A percentile compares a stretch with the other conserved stretches of the same genome.
phyloP scores from a whole-genome alignment of 2,113 vertebrate genomes.

The Heterocephalus glaber region DNA sequence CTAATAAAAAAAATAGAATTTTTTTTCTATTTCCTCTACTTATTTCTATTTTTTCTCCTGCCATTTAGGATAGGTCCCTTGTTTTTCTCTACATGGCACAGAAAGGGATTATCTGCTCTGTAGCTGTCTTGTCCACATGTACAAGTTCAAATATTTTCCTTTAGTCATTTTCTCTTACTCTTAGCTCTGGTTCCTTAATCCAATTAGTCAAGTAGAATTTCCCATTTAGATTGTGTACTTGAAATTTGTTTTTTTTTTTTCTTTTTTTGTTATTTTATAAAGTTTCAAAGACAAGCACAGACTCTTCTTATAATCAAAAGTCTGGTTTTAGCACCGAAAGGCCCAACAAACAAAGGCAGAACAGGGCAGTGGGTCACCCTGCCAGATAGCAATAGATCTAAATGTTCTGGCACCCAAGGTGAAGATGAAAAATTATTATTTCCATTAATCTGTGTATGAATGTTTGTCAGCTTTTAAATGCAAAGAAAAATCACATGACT shows the following conservation, averaged over 20 bases:
- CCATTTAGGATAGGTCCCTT: neutral
- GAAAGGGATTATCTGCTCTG: conserved; percentile 33
- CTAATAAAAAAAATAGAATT: neutral
- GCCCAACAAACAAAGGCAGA: neutral
- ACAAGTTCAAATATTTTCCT: neutral
- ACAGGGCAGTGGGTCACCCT: neutral
- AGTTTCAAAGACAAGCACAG: neutral
- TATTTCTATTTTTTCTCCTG: neutral
- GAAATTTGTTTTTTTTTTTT: neutral
- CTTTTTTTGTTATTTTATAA: neutral
- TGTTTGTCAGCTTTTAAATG: neutral
- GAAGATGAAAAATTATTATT: neutral
- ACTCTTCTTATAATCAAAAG: conserved; percentile 1
- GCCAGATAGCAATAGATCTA: neutral
- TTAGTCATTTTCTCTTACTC: neutral
- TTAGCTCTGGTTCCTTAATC: conserved; percentile 4
- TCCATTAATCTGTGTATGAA: neutral
- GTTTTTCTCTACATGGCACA: neutral
- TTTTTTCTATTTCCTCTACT: neutral
- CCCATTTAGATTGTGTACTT: neutral
- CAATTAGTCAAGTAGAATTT: neutral
- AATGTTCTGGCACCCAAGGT: neutral
- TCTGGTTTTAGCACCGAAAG: neutral
- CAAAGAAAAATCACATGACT: neutral
- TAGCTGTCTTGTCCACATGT: neutral